Base-by-base conservation (phyloP, 2,888 invertebrate genomes). In the Diabrotica balteata region DNA sequence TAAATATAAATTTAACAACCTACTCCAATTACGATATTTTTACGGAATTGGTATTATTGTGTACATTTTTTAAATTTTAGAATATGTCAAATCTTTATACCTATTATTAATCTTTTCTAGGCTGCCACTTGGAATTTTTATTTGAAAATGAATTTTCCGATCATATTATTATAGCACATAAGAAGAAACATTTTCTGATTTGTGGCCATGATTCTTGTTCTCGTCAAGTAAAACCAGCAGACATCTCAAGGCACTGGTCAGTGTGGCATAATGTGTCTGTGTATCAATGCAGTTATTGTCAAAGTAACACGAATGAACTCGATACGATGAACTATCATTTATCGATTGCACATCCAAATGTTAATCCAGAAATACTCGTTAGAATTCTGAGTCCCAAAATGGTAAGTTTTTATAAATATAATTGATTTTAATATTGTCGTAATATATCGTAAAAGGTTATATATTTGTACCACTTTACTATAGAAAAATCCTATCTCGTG, bases 221-320 rank as follows among this genome's bases (percentile, higher is more conserved):
- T 7, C 52, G 62, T 45, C 60, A 54, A 11, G 55, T 71, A 4
- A 7, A n/a, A 7, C 47, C 80, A 2, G 78, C 79, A 3, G 83
- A 84, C 4, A 80, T 89, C 68, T 80, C 85, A 49, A 78, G 77
- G 8, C 89, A 89, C 80, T 83, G 88, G 66, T 83, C 70, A 0
- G n/a, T 50, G 8, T 54, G 42, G 1, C 88, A 88, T 71, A 83
- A 81, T 0, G 68, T 86, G 11, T 84, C 80, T 68, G 70, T 85
- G 84, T 76, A 73, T 54, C 78, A 78, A 61, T 78, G 78, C 44
- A 75, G 73, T 7, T 73, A 73, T 54, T 78, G 78, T 60, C 72
- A 68, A 44, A 62, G 55, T 10, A 75, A 72, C 58, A 45, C 58
- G 42, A 70, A 62, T 43, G 74, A 76, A 8, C 47, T 74, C 8